Base-by-base conservation (phyloP, 2,797 vertebrate genomes). In the Jordanella pulchra region DNA sequence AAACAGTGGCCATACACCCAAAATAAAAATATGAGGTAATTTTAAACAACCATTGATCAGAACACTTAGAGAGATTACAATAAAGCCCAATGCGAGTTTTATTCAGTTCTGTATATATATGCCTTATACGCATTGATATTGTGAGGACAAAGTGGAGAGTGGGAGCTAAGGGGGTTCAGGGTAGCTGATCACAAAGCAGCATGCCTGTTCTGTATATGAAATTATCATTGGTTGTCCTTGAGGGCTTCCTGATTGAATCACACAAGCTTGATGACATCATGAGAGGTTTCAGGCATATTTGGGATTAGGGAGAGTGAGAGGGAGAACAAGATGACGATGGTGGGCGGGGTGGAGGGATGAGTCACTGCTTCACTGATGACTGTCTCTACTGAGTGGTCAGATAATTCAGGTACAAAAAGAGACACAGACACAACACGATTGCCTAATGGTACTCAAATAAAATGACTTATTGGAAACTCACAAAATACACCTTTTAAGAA, bases 191-290 rank as follows among this genome's bases (percentile, higher is more conserved):
- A 77, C 45, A 78, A 67, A 84, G 70, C 77, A 69, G 83, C 72
- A 77, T 58, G 89, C 71, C 81, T 77, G 80, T 58, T 65, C 67
- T 55, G 84, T 89, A 87, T 89, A 90, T 91, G 82, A 92, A 91
- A 94, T 94, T 92, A 93, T 90, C 94, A 93, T 95, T 94, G 93
- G 44, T 82, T 67, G 93, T 92, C 94, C 94, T 95, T 94, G 91
- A 88, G 87, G 87, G 72, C 92, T 91, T 94, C 92, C 91, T 94
- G 93, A 95, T 95, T 94, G 79, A 93, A 95, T 95, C 92, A 94
- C 77, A 74, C 77, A 70, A 81, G 72, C 86, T 67, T 23, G 84
- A 86, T 93, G 93, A 94, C 91, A 92, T 91, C 91, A 93, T 81
- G 74, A 63, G 2, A 83, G 89, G 86, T 91, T 92, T 90, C 78